These are phyloP conservation scores for Celastrina argiolus DNA, from an alignment of 2,888 invertebrate genomes.

Conservation along the genomic window DNA sequence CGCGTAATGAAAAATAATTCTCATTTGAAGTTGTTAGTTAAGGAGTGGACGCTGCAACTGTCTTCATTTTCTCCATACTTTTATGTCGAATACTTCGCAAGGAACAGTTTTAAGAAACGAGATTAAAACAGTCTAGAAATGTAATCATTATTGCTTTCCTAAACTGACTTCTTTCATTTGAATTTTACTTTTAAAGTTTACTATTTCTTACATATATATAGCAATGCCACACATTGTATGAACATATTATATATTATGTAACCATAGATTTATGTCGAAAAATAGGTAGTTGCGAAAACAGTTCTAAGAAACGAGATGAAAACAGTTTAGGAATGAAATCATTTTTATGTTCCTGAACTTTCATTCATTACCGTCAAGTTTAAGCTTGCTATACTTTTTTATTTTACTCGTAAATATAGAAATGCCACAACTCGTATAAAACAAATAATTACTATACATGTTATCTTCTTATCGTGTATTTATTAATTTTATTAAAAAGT, in stretches of 20 bases:
- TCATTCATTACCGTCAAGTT: too few relatives aligned
- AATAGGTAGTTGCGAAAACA: not conserved
- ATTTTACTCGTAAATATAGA: too few relatives aligned
- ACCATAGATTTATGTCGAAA: not conserved
- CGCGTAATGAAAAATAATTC: constrained; percentile 72
- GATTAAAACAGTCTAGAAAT: not conserved
- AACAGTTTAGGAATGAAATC: too few relatives aligned
- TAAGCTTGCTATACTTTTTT: too few relatives aligned
- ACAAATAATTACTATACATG: not conserved
- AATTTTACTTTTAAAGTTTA: too few relatives aligned
- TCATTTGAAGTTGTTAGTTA: constrained; percentile 57
- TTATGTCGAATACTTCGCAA: not conserved
- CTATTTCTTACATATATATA: too few relatives aligned
- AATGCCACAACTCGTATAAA: not conserved
- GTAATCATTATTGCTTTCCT: too few relatives aligned
- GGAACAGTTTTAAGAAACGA: not conserved
- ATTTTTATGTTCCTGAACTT: too few relatives aligned
- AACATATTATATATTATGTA: too few relatives aligned
- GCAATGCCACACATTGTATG: too few relatives aligned
- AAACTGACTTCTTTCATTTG: too few relatives aligned
- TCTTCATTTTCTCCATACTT: constrained; percentile 13
- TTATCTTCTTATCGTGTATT: not conserved
- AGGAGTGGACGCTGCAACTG: constrained; percentile 38
- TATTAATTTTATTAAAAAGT: not conserved
- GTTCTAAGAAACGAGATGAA: not conserved